Conservation (phyloP, 2,797 vertebrate genomes). For the Lagothrix lagotricha region DNA sequence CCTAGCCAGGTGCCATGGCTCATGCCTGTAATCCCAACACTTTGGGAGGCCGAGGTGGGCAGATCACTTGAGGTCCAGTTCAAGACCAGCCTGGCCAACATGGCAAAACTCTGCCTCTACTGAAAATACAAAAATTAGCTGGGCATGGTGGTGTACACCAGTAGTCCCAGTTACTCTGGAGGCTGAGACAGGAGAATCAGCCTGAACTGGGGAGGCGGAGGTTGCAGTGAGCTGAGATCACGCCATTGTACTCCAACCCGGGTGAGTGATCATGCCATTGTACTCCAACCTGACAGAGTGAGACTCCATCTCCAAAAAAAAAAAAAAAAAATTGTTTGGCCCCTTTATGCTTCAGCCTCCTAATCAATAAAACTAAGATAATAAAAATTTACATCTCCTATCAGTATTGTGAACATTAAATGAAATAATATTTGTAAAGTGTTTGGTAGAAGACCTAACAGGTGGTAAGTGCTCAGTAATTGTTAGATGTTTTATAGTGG, state of each 20-base stretch:
- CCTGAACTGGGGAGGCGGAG: background rate
- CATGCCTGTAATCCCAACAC: background rate
- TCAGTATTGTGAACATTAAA: background rate
- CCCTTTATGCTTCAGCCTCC: background rate
- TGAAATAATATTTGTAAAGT: background rate
- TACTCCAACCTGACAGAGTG: background rate
- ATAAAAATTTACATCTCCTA: background rate
- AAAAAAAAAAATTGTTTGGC: background rate
- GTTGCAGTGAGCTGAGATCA: background rate
- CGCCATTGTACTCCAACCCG: too few species aligned
- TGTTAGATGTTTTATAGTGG: background rate
- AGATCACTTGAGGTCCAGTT: background rate
- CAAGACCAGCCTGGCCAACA: background rate
- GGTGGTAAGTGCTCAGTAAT: background rate
- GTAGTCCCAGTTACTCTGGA: background rate
- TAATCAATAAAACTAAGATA: background rate
- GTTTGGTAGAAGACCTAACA: background rate
- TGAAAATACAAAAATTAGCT: background rate
- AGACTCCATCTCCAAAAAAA: background rate
- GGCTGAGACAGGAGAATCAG: background rate
- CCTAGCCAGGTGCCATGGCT: background rate
- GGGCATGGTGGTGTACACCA: background rate
- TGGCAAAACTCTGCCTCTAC: background rate
- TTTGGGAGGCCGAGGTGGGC: background rate
- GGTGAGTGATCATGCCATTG: background rate